Base-by-base conservation (phyloP, 2,113 vertebrate genomes). In the Pitta sordida region DNA sequence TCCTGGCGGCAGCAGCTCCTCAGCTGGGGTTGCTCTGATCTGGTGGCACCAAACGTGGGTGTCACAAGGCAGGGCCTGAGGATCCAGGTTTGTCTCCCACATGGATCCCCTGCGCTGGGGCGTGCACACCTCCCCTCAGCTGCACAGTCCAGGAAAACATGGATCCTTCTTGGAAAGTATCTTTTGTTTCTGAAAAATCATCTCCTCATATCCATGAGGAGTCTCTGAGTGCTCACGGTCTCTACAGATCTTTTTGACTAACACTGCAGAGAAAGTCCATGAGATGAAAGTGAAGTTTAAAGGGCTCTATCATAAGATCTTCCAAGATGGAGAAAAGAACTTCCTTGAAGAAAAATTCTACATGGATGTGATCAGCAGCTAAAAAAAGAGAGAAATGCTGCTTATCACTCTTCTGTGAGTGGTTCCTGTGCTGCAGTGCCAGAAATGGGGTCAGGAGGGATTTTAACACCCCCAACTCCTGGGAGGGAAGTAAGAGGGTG, bases 11-110 rank as follows among this genome's bases (percentile, higher is more conserved):
- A 39, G 67, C 43, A 79, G 52, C 52, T 80, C 62, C 55, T 48
- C 49, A 36, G 52, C 43, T n/a, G 16, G 46, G 30, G 41, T 10
- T 41, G 48, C 67, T 83, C 32, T 52, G 60, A 14, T 34, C 17
- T 36, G 52, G 14, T 30, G 67, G n/a, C 43, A 67, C 71, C 21
- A 70, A 58, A 62, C 0, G 9, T 3, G 23, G 48, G 17, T 2
- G 2, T 14, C 41, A 48, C 0, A 0, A 41, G 34, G 21, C 34
- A 43, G 32, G 12, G n/a, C 55, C 55, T 51, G 26, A 5, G 22
- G 56, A 43, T 32, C 12, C 26, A 34, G 30, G 52, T 65, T 52
- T 76, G 48, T 48, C 1, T 3, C 60, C 83, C 44, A 11, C 1
- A 53, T 78, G 69, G 59, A 56, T n/a, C 19, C 34, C 13, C 52